Evolutionary conservation across 2,888 invertebrate genomes (phyloP).

Genomic region (Thymelicus acteon): DNA sequence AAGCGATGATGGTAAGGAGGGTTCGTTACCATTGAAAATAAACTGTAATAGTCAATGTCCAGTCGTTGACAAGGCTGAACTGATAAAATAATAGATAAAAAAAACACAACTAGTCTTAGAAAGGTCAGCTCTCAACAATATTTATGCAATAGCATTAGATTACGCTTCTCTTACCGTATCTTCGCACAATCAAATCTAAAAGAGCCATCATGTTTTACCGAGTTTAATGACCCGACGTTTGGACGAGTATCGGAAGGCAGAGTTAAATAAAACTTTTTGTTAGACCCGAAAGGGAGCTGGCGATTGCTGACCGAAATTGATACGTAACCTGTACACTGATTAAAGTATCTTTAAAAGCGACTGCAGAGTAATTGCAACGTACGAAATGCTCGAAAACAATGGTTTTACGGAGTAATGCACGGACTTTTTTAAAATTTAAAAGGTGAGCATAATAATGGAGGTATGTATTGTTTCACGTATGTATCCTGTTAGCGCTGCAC

Average conservation of each 20-base stretch:
- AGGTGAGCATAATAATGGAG: conserved; percentile 48
- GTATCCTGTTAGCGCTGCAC: conserved; percentile 47
- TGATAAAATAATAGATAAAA: no score
- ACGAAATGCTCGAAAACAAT: conserved; percentile 39
- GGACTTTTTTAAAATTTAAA: conserved; percentile 50
- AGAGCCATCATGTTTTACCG: conserved; percentile 15
- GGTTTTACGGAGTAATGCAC: conserved; percentile 28
- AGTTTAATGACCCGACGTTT: conserved; percentile 36
- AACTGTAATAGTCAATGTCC: no score
- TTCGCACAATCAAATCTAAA: conserved; percentile 21
- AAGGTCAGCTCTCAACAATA: not conserved
- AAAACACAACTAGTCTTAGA: no score
- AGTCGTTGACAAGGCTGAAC: no score
- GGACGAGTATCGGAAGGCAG: conserved; percentile 25
- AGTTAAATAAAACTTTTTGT: conserved; percentile 32
- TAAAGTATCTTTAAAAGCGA: conserved; percentile 32
- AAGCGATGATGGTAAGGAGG: no score
- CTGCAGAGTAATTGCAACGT: conserved; percentile 34
- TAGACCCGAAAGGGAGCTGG: conserved; percentile 11
- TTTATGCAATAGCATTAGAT: not conserved
- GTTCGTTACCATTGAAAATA: no score
- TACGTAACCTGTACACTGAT: conserved; percentile 28
- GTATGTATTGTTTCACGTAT: conserved; percentile 48
- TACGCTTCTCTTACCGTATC: not conserved
- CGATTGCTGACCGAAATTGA: conserved; percentile 33